Evolutionary conservation across 2,888 invertebrate genomes (phyloP).

Genomic region (Nomada flava): DNA sequence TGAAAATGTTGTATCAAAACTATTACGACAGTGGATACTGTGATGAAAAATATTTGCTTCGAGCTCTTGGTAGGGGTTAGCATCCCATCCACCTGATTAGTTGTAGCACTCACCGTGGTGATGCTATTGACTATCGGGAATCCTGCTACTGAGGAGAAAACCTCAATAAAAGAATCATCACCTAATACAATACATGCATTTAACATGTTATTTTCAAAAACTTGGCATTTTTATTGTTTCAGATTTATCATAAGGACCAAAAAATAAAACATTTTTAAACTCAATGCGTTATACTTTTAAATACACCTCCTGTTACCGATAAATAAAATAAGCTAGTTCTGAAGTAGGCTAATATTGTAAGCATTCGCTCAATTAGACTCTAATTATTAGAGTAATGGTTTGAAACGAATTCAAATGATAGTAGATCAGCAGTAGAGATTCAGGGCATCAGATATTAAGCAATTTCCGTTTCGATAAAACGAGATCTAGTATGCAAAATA

Average conservation of each 20-base stretch:
- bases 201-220: constrained; percentile 14
- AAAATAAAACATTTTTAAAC: constrained; percentile 65
- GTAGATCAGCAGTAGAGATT: too few relatives aligned
- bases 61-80: constrained; percentile 86
- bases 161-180: constrained; percentile 84
- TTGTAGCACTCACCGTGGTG: constrained; percentile 43
- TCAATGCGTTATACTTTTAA: constrained; percentile 7
- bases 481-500: too few relatives aligned
- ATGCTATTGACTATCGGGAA: constrained; percentile 66
- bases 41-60: constrained; percentile 71
- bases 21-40: constrained; percentile 15
- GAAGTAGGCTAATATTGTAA: too few relatives aligned
- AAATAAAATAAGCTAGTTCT: too few relatives aligned
- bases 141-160: constrained; percentile 85
- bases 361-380: too few relatives aligned
- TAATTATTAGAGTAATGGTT: too few relatives aligned
- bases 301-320: too few relatives aligned
- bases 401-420: too few relatives aligned
- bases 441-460: too few relatives aligned
- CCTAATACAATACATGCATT: background rate
- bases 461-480: too few relatives aligned
- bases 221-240: constrained; percentile 64
- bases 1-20: background rate
- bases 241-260: constrained; percentile 66
- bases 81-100: constrained; percentile 85